Evolutionary conservation across 2,113 vertebrate genomes (phyloP).

Genomic region (Phrynosoma blainvillii): DNA sequence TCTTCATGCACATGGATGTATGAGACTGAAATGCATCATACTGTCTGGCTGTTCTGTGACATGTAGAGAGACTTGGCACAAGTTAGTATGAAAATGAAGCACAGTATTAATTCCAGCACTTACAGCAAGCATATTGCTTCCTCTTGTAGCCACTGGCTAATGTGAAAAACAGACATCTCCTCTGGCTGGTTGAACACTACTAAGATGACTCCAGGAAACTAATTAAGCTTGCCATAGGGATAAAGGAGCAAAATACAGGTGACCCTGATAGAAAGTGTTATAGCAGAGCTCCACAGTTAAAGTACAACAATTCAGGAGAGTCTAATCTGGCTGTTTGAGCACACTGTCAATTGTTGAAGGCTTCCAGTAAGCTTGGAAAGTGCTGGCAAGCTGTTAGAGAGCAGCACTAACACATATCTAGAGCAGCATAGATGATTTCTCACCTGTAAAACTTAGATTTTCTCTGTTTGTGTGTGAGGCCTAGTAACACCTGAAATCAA

Average conservation of each 20-base stretch:
- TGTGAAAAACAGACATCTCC: constrained; percentile 45
- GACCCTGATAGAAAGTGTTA: not conserved
- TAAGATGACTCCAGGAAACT: not conserved
- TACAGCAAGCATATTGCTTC: constrained; percentile 65
- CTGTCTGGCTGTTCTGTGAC: constrained; percentile 80
- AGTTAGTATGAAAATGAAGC: constrained; percentile 61
- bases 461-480: not conserved
- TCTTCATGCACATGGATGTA: constrained; percentile 77
- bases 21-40: constrained; percentile 76
- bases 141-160: constrained; percentile 63
- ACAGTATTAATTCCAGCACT: constrained; percentile 68
- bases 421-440: not conserved
- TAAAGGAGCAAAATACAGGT: not conserved
- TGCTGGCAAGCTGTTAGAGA: not conserved
- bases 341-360: not conserved
- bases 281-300: not conserved
- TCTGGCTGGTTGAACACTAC: constrained; percentile 7
- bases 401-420: not conserved
- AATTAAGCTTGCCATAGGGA: not conserved
- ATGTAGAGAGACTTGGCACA: constrained; percentile 73
- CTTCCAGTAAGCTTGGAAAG: not conserved
- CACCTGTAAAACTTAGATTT: not conserved
- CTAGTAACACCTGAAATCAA: not conserved
- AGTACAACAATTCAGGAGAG: not conserved
- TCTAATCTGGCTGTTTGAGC: not conserved